These are phyloP conservation scores for Delphinus delphis DNA, from an alignment of 2,113 vertebrate genomes.

Conservation along the genomic window DNA sequence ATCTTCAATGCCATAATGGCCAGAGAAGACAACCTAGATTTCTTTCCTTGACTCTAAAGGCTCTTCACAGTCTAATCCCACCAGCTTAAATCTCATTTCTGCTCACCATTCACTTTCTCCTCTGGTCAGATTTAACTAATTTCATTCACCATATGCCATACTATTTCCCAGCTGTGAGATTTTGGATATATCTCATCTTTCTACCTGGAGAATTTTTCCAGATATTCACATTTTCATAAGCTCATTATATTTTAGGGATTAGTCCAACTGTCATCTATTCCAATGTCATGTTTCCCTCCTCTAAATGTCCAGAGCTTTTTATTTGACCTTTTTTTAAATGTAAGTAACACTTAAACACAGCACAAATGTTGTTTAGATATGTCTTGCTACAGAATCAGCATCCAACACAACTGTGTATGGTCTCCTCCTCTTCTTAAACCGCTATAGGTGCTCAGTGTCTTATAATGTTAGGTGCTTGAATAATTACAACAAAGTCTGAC, in stretches of 20 bases:
- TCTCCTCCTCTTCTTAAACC: not conserved
- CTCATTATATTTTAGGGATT: not conserved
- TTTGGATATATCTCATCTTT: not conserved
- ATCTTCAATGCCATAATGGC: not conserved
- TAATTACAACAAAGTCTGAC: not conserved
- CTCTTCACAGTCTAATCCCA: not conserved
- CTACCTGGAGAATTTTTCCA: not conserved
- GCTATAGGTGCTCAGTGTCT: fast-evolving
- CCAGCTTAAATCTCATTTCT: not conserved
- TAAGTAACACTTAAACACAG: not conserved
- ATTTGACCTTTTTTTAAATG: not conserved
- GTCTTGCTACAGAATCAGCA: not conserved
- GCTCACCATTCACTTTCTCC: not conserved
- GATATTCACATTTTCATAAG: not conserved
- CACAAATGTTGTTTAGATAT: not conserved
- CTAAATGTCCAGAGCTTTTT: not conserved
- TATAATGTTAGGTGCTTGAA: not conserved
- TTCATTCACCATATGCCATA: not conserved
- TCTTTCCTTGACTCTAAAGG: not conserved
- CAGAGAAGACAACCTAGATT: not conserved
- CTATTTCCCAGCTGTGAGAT: not conserved
- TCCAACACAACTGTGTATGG: fast-evolving
- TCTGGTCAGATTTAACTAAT: not conserved
- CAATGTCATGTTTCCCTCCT: not conserved
- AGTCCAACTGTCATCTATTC: not conserved